Conservation (phyloP, 2,113 vertebrate genomes). For the Atrichornis clamosus region DNA sequence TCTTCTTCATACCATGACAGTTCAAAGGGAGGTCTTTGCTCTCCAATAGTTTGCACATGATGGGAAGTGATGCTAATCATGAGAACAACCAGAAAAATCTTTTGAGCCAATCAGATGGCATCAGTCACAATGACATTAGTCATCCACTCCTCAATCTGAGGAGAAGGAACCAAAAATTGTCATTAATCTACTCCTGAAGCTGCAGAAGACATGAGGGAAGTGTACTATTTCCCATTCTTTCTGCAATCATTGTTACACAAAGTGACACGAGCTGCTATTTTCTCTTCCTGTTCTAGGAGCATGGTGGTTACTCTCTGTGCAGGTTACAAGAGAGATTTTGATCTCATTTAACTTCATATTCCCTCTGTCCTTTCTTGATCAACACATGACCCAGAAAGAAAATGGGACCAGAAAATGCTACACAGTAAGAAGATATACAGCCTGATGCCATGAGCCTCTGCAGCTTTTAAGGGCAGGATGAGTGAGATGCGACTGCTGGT, state of each 20-base stretch:
- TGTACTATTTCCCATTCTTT: constrained; percentile 20
- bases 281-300: background rate
- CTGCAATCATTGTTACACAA: background rate
- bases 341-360: background rate
- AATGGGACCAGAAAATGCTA: background rate
- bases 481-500: background rate
- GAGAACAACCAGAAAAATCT: constrained; percentile 22
- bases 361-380: background rate
- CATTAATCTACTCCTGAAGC: constrained; percentile 10
- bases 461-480: background rate
- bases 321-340: background rate
- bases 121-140: constrained; percentile 64
- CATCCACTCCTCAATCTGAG: constrained; percentile 9
- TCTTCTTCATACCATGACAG: background rate
- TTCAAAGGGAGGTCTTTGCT: constrained; percentile 1
- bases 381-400: background rate
- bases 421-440: background rate
- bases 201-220: constrained; percentile 9
- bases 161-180: constrained; percentile 50
- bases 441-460: background rate
- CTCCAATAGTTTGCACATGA: constrained; percentile 40
- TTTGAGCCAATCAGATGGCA: constrained; percentile 21
- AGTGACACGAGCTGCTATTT: constrained; percentile 21
- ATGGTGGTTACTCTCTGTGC: background rate
- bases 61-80: constrained; percentile 51